Evolutionary conservation across 2,113 vertebrate genomes (phyloP).

Genomic region (Eonycteris spelaea): DNA sequence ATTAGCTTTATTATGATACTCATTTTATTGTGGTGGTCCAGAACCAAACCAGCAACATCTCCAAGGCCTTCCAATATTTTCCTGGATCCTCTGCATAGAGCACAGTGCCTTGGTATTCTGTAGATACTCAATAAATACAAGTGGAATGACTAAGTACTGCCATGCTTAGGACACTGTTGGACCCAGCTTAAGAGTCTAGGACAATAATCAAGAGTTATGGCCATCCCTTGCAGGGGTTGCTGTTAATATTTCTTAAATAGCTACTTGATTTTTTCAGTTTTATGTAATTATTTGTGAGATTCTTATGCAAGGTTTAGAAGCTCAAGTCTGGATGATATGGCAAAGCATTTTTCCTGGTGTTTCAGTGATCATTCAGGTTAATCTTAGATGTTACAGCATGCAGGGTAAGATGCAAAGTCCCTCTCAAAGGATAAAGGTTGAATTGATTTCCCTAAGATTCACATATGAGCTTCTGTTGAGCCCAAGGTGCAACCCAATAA

Average conservation of each 20-base stretch:
- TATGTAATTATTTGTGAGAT: conserved; percentile 9
- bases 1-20: too few species aligned
- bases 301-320: conserved; percentile 27
- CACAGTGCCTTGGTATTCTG: neutral
- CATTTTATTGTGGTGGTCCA: neutral
- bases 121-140: neutral
- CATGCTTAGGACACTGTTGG: neutral
- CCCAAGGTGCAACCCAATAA: neutral
- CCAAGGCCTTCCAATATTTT: neutral
- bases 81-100: neutral
- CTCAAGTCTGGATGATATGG: neutral
- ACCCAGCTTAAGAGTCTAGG: neutral
- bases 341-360: conserved; percentile 20
- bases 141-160: neutral
- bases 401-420: neutral
- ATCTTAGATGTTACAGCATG: neutral
- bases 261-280: neutral
- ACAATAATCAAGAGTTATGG: neutral
- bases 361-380: conserved; percentile 5
- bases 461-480: neutral
- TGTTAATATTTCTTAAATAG: conserved; percentile 24
- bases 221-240: neutral
- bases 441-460: conserved; percentile 18
- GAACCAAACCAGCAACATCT: neutral
- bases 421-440: neutral